Evolutionary conservation across 2,113 vertebrate species (phyloP), one percentile per base, ranked within the genome.

Genomic region (Peromyscus leucopus): DNA sequence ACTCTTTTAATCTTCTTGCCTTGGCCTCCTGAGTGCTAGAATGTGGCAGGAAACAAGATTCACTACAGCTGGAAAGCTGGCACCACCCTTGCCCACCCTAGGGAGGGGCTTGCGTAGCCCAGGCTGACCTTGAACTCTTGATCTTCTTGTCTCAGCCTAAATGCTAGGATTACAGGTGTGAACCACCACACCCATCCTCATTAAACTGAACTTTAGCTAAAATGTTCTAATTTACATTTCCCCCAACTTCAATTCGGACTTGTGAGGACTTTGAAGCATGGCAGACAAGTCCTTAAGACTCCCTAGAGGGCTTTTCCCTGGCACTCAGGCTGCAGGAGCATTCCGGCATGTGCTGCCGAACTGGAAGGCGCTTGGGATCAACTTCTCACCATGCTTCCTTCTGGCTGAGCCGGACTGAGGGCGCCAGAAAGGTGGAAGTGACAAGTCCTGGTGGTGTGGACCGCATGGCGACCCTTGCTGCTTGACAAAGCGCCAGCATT

Each of bases 171-270:
- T 61, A 61, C 36, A 84, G 80, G 80, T 28, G 21, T 39, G 15
- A 11, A 15, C 78, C 51, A 82, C 51, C 26, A 22, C 51, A 82
- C 9, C 79, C 21, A 24, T 9, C 33, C 33, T 59, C 55, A 59
- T 57, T 57, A 22, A 80, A 80, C 48, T 65, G 75, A 48, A 63
- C 88, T 95, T 94, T 57, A 80, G 26, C 84, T 75, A 69, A 94
- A 93, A 79, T 55, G 65, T 36, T 89, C 89, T 80, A 78, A 69
- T 79, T 87, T 16, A 21, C 11, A 65, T 79, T 71, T 74, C 79
- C 89, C 71, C 51, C 84, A 90, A 69, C 36, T 87, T 76, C 67
- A 39, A 4, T n/a, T 31, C 57, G 88, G 65, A 57, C 11, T 46
- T 72, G 22, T 46, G 17, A 22, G 19, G 61, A 61, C 71, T 42